These are phyloP conservation scores for Psylliodes chrysocephalus DNA, from an alignment of 2,888 invertebrate species.

Conservation along the genomic window DNA sequence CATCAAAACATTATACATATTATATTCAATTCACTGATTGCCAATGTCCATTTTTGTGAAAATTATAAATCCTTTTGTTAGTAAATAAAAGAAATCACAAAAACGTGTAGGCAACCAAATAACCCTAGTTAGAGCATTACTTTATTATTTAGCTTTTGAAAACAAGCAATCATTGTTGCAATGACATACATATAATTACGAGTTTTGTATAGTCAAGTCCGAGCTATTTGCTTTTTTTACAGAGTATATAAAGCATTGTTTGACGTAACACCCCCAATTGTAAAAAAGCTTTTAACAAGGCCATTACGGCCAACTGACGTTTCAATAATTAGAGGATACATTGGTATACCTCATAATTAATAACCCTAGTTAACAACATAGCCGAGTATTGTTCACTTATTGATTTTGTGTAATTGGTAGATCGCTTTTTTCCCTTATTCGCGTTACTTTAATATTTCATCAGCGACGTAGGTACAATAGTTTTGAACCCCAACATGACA, in stretches of 20 bases:
- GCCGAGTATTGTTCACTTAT: constrained; percentile 48
- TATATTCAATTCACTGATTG: too few species aligned
- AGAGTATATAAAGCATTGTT: constrained; percentile 50
- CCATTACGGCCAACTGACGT: constrained; percentile 54
- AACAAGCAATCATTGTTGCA: constrained; percentile 37
- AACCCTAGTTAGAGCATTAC: constrained; percentile 38
- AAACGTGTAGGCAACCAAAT: constrained; percentile 24
- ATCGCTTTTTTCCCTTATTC: constrained; percentile 31
- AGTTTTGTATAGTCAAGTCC: constrained; percentile 39
- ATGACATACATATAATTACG: constrained; percentile 40
- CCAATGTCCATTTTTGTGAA: constrained; percentile 13
- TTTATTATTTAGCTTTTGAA: constrained; percentile 33
- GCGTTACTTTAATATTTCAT: constrained; percentile 26
- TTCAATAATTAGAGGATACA: constrained; percentile 52
- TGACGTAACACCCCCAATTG: constrained; percentile 53
- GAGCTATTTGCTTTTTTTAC: constrained; percentile 44
- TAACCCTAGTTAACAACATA: constrained; percentile 51
- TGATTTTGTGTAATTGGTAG: constrained; percentile 46
- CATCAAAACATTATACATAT: too few species aligned
- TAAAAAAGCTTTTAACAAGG: constrained; percentile 55
- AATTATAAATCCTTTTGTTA: constrained; percentile 14
- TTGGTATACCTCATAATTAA: constrained; percentile 50
- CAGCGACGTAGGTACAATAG: constrained; percentile 20
- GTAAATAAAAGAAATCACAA: constrained; percentile 16
- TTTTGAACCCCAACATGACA: constrained; percentile 14